Percentiles rank a stretch among this genome's conserved stretches.
Conservation (phyloP, 2,888 invertebrate genomes). For the Invenusta paracnida region DNA sequence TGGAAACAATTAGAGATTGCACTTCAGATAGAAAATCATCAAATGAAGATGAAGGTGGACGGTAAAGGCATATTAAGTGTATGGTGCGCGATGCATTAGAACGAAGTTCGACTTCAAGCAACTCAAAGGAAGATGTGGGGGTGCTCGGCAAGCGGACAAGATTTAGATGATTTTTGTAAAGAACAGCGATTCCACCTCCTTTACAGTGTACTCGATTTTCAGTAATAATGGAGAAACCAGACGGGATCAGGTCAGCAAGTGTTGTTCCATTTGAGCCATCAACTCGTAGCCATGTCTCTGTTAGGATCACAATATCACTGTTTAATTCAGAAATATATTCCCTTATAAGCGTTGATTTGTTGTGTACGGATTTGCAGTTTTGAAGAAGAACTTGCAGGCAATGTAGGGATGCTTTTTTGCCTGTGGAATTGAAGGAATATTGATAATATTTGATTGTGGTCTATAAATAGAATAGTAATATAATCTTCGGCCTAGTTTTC, state of each 20-base stretch:
- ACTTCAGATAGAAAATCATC: not conserved
- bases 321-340: conserved; percentile 26
- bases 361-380: conserved; percentile 20
- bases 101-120: not conserved
- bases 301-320: conserved; percentile 18
- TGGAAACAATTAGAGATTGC: not conserved
- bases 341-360: conserved; percentile 18
- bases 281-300: conserved; percentile 10
- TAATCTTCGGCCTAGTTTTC: no score
- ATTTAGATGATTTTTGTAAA: conserved; percentile 14
- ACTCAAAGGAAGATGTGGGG: not conserved
- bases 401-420: conserved; percentile 1
- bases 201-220: conserved; percentile 11
- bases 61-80: not conserved
- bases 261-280: conserved; percentile 19
- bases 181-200: conserved; percentile 25
- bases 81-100: not conserved
- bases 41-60: not conserved
- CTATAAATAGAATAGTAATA: no score
- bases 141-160: not conserved
- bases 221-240: conserved; percentile 7
- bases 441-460: not conserved
- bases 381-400: conserved; percentile 23
- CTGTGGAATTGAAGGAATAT: not conserved
- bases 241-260: conserved; percentile 12